Evolutionary conservation across 2,113 vertebrate species (phyloP), one percentile per base, ranked within the genome.

Genomic region (Scartelaos histophorus): DNA sequence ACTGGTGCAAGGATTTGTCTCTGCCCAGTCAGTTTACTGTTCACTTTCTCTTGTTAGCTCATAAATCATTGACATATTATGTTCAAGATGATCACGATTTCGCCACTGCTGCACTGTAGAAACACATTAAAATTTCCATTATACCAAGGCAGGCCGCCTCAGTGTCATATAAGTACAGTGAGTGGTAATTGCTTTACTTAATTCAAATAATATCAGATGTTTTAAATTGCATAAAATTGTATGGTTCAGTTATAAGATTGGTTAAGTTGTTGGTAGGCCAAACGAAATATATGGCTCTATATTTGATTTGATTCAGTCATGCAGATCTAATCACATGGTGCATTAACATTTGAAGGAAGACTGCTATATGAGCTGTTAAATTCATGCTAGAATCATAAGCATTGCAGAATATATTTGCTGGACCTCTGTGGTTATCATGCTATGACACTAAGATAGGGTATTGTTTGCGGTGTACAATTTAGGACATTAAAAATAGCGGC

Each of bases 11-110:
- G 69, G 58, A 72, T 56, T 1, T 60, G 29, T 77, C 74, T 73
- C 46, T 56, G 69, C 53, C 76, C 11, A 66, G 54, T 68, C 68
- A 21, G 35, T 60, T 70, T 83, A 82, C 60, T 69, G 72, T n/a
- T 13, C 69, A 70, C 17, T 35, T n/a, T 43, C 74, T 46, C 47
- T 57, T 19, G 66, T 71, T 29, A 17, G 61, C 34, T 24, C 47
- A 68, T 67, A 69, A 70, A 74, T 74, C 74, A 58, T 5, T 49
- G 65, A 16, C 17, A 22, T 51, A 29, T 58, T 81, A 9, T 65
- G 15, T 70, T 35, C 62, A 69, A 84, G 47, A 58, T 74, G 66
- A 54, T 51, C 56, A 67, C 19, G 82, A 56, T 53, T 56, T 57
- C 61, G 25, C 60, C 12, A 16, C 34, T 25, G 34, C 47, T 60